phyloP scores from a whole-genome alignment of 2,888 invertebrate species.

The Liodrosophila aerea region DNA sequence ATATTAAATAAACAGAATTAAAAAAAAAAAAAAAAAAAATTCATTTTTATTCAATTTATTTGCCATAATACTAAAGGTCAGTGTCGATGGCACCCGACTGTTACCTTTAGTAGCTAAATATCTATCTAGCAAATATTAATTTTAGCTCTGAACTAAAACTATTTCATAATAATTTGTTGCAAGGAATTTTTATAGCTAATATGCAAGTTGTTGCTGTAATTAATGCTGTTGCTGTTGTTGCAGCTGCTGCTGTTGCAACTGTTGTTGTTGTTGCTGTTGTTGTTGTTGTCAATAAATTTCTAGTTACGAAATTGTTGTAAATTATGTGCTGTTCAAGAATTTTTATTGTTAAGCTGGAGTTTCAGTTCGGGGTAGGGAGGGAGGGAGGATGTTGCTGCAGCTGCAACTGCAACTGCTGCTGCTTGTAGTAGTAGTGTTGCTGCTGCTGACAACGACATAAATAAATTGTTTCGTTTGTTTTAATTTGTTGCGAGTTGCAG shows the following conservation, averaged over 20 bases:
- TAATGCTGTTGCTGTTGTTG: conserved; percentile 32
- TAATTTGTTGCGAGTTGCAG: conserved; percentile 45
- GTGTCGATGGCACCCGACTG: too few species aligned
- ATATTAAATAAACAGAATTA: too few species aligned
- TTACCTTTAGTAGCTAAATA: too few species aligned
- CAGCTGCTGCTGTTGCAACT: conserved; percentile 24
- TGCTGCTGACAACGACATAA: conserved; percentile 55
- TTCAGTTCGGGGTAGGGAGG: conserved; percentile 32
- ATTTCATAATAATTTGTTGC: too few species aligned
- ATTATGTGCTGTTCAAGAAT: conserved; percentile 61
- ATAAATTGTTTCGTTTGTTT: conserved; percentile 55
- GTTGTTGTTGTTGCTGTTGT: conserved; percentile 2
- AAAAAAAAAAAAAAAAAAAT: too few species aligned
- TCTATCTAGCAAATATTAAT: too few species aligned
- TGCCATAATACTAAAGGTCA: too few species aligned
- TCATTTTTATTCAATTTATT: too few species aligned
- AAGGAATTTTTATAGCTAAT: conserved; percentile 2
- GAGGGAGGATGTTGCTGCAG: conserved; percentile 14
- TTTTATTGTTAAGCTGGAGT: conserved; percentile 43
- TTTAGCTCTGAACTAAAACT: too few species aligned
- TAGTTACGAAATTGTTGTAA: conserved; percentile 62
- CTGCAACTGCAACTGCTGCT: conserved; percentile 17
- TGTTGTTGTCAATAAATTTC: conserved; percentile 47
- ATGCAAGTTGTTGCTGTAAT: conserved; percentile 22
- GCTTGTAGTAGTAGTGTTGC: conserved; percentile 19